Base-by-base conservation (phyloP, 2,888 invertebrate genomes). In the Ennomos quercinarius region DNA sequence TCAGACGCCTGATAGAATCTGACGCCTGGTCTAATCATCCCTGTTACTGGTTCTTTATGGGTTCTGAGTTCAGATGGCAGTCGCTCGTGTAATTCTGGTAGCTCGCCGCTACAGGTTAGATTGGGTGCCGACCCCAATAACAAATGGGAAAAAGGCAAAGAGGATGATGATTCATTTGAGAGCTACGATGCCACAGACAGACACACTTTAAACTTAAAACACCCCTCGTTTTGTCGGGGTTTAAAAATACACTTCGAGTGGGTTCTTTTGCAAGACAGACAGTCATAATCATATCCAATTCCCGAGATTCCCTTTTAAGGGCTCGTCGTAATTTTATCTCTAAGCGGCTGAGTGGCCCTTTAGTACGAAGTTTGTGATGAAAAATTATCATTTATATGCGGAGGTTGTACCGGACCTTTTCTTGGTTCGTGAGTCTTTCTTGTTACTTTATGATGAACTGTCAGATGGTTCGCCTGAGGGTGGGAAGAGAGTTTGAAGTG, bases 361-460 rank as follows among this genome's bases (percentile, higher is more conserved):
- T 51, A 48, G 12, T 52, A 42, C 50, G 13, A 57, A 60, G 40
- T 54, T 63, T 60, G 57, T 38, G 56, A 60, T 54, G 56, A 54
- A 60, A 62, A 63, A 65, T 63, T 65, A 63, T 60, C 54, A 64
- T 64, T 55, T 61, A 48, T 45, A 61, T 52, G 53, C 51, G 61
- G 11, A 36, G 41, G 45, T 40, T 50, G 46, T 36, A 34, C 49
- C 38, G 12, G 53, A 45, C 38, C 39, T 39, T 53, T 44, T 39
- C 34, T 27, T 35, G 40, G 8, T 40, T 52, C 35, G 9, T 11
- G 34, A 10, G 44, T 8, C 2, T 38, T 34, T 17, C 36, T 49
- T 51, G 39, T 41, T 52, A 52, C 47, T 13, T 9, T 39, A 36
- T 48, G 41, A 47, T 48, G 46, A 11, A 13, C 48, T 57, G 51